phyloP scores from a whole-genome alignment of 1,140 invertebrate genomes.

The Laodelphax striatellus region DNA sequence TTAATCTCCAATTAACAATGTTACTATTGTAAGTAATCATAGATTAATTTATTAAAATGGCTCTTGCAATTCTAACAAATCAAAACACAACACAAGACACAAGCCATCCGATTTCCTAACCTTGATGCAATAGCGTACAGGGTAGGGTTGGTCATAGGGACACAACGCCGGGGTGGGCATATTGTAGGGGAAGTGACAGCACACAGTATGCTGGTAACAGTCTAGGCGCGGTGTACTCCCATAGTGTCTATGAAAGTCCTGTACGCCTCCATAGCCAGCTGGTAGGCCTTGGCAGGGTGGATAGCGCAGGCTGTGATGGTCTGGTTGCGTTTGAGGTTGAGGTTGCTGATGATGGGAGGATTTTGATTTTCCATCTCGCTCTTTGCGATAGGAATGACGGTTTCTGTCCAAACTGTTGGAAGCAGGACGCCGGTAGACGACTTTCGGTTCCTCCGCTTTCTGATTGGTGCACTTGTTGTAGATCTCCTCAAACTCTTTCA shows the following conservation, averaged over 20 bases:
- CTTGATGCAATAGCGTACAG: neutral
- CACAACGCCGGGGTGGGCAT: neutral
- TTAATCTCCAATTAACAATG: too few relatives aligned
- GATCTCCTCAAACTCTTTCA: neutral
- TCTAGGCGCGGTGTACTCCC: constrained; percentile 10
- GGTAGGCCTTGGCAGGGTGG: neutral
- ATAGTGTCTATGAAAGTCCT: constrained; percentile 7
- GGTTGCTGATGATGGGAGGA: constrained; percentile 2
- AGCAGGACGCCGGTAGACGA: neutral
- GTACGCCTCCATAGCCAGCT: neutral
- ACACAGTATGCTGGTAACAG: constrained; percentile 4
- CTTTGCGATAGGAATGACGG: neutral
- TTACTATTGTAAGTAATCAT: too few relatives aligned
- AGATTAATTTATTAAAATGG: too few relatives aligned
- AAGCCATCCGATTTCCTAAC: neutral
- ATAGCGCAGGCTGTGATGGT: neutral
- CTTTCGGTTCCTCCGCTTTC: constrained; percentile 4
- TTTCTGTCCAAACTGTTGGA: constrained; percentile 4
- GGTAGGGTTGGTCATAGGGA: constrained; percentile 7
- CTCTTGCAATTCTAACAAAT: neutral
- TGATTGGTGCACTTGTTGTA: neutral
- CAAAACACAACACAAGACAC: neutral
- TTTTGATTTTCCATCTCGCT: constrained; percentile 10
- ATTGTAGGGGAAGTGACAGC: neutral
- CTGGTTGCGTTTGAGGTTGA: neutral